Evolutionary conservation across 2,888 invertebrate species (phyloP), one percentile per base, ranked within the genome.

Genomic region (Protodeltote pygarga): DNA sequence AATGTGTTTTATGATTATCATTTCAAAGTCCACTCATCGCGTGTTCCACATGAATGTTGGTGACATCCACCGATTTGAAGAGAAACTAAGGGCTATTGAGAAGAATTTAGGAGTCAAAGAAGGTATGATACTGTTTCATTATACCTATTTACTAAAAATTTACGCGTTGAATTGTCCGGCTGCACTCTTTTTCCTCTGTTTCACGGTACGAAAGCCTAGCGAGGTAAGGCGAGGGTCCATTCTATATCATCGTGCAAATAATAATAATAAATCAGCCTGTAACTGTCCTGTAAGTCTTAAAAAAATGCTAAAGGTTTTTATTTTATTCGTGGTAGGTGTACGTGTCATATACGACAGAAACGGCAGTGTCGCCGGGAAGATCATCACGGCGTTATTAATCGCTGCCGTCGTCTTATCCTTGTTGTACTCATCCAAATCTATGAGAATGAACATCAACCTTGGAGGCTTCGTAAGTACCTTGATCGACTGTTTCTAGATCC

Each of bases 81-180:
- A 96, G 70, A 98, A 98, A 86, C 87, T 99, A 16, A 93, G 98
- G 17, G 95, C 95, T 64, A 96, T 96, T 0, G 99, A 99, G 85
- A 92, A 94, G 39, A 93, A 93, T 23, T 88, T 98, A 23, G 97
- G 97, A 8, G 96, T 98, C 31, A 93, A 93, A 73, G 95, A 96
- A 79, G 97, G 95, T 89, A 70, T 13, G 17, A n/a, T 1, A 10
- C 5, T 4, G 14, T n/a, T 9, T 5, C 6, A 8, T n/a, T n/a
- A n/a, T n/a, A n/a, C n/a, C n/a, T n/a, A n/a, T n/a, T n/a, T n/a
- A n/a, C n/a, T n/a, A n/a, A n/a, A n/a, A n/a, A n/a, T n/a, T n/a
- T n/a, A n/a, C n/a, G n/a, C n/a, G n/a, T n/a, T n/a, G n/a, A n/a
- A n/a, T n/a, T n/a, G n/a, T n/a, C n/a, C n/a, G n/a, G n/a, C n/a